Base-by-base conservation (phyloP, 2,113 vertebrate genomes). In the Machaerirhynchus nigripectus region DNA sequence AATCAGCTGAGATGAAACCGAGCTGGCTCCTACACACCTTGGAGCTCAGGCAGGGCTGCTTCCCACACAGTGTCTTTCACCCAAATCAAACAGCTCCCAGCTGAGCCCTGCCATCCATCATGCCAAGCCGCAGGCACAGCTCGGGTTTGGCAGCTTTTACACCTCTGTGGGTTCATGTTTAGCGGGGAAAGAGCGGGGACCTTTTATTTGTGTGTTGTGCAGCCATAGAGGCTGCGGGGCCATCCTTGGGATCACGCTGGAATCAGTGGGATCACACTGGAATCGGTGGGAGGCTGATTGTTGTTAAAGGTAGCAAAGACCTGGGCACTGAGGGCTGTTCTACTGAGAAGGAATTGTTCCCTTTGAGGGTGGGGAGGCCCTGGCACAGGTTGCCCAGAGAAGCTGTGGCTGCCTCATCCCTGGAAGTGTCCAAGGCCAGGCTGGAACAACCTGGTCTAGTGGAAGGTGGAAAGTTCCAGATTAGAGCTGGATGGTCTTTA, bases 51-150 rank as follows among this genome's bases (percentile, higher is more conserved):
- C 85, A 92, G 78, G 86, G 84, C 27, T 79, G 85, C 96, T 96
- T 93, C 96, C 96, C 93, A 96, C 97, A 13, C 95, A 74, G 70
- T 87, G 94, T 96, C 94, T 96, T 96, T 95, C 95, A 97, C 96
- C 94, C 91, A 95, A 95, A 96, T 95, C 27, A 87, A 95, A 78
- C 91, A 77, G 90, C 96, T 97, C 93, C 42, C 84, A 89, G 88
- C 96, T 91, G 87, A 96, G 96, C 93, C 68, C 84, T 94, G 90
- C 76, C 93, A 96, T 87, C 94, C 87, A 13, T 96, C 71, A 73
- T 0, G 35, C 84, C 91, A 67, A 56, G 76, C 84, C 0, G 3
- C 88, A 92, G 76, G 73, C 93, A 90, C 35, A 90, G 89, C 85
- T 95, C 1, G 0, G 35, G 0, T 74, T 53, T 78, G 33, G 67